Evolutionary conservation across 2,113 vertebrate species (phyloP).

Genomic region (Callocephalon fimbriatum): DNA sequence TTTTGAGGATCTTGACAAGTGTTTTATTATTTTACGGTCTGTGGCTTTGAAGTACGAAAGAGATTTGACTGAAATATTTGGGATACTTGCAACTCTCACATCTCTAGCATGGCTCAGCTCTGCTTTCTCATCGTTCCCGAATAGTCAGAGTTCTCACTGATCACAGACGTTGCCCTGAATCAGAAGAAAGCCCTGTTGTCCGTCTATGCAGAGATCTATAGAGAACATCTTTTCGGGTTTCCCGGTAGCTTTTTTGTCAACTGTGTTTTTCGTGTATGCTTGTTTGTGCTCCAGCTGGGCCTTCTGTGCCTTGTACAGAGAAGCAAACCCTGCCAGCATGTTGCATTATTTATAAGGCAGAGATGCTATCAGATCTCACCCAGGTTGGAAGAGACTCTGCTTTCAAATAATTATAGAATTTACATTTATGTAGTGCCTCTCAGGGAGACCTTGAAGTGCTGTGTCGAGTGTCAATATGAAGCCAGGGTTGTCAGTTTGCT

Average conservation of each 20-base stretch:
- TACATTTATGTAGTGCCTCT: constrained; percentile 53
- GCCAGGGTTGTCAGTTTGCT: neutral
- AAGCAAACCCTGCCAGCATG: constrained; percentile 30
- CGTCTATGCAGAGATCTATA: neutral
- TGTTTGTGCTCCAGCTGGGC: constrained; percentile 53
- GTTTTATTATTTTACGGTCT: neutral
- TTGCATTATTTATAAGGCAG: constrained; percentile 67
- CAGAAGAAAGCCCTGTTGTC: neutral
- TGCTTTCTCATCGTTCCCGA: neutral
- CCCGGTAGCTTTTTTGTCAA: constrained; percentile 11
- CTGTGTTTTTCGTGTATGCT: neutral
- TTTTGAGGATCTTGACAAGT: neutral
- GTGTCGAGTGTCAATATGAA: neutral
- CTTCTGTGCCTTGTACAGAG: constrained; percentile 23
- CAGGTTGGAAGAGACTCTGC: constrained; percentile 43
- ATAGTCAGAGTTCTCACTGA: accelerated
- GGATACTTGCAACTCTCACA: neutral
- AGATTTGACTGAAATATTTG: constrained; percentile 31
- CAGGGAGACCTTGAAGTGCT: neutral
- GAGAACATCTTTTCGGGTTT: neutral
- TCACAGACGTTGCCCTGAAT: neutral
- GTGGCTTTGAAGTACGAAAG: constrained; percentile 34
- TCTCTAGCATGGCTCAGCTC: neutral
- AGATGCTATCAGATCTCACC: constrained; percentile 52
- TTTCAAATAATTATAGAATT: constrained; percentile 65